Evolutionary conservation across 2,888 invertebrate species (phyloP).

Genomic region (Meliscaeva auricollis): DNA sequence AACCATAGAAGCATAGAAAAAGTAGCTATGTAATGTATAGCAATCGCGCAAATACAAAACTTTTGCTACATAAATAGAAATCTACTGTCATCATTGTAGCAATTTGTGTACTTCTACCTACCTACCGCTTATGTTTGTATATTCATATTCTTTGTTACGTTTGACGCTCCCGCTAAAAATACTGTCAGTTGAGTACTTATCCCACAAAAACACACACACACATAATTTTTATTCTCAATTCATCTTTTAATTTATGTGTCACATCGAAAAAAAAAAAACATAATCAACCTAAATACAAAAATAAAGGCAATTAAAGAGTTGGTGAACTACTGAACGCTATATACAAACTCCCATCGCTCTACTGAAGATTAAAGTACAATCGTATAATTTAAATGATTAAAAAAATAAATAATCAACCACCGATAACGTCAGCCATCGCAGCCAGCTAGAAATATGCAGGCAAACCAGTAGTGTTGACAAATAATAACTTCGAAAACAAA

Average conservation of each 20-base stretch:
- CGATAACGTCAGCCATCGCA: conserved; percentile 47
- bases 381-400: conserved; percentile 38
- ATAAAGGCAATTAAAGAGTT: conserved; percentile 51
- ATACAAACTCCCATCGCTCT: conserved; percentile 1
- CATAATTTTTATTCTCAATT: background rate
- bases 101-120: background rate
- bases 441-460: background rate
- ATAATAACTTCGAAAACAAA: conserved; percentile 35
- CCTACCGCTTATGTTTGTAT: background rate
- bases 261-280: conserved; percentile 27
- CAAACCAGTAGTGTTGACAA: conserved; percentile 48
- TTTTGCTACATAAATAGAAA: conserved; percentile 49
- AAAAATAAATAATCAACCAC: conserved; percentile 27
- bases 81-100: conserved; percentile 37
- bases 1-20: conserved; percentile 43
- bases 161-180: conserved; percentile 31
- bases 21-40: background rate
- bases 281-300: conserved; percentile 40
- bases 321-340: conserved; percentile 12
- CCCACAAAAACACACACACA: conserved; percentile 2
- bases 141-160: background rate
- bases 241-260: conserved; percentile 44
- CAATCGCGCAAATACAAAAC: conserved; percentile 31
- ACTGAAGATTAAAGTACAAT: conserved; percentile 50
- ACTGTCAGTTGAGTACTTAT: background rate